These are phyloP conservation scores for Periophthalmodon schlosseri DNA, from an alignment of 2,113 vertebrate species.

Conservation along the genomic window DNA sequence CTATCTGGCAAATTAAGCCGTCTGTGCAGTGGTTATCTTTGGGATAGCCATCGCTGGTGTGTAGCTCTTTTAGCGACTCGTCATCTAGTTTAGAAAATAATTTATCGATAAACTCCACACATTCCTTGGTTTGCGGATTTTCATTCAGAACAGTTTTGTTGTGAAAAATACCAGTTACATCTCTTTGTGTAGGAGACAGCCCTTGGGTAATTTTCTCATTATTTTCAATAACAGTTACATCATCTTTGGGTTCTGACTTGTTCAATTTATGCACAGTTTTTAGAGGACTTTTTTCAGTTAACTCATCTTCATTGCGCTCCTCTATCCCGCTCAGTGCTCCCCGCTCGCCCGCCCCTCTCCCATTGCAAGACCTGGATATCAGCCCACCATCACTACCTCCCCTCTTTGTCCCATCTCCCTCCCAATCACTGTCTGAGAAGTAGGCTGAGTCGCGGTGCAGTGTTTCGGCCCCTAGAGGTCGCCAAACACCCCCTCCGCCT, in stretches of 20 bases:
- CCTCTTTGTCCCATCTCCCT: conserved; percentile 75
- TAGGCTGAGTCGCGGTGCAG: conserved; percentile 86
- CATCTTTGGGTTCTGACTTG: conserved; percentile 31
- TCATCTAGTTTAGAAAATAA: conserved; percentile 70
- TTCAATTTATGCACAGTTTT: conserved; percentile 26
- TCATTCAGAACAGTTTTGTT: conserved; percentile 39
- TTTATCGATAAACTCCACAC: conserved; percentile 66
- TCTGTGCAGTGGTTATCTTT: conserved; percentile 59
- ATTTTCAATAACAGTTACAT: conserved; percentile 21
- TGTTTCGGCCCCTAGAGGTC: conserved; percentile 76
- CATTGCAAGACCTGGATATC: conserved; percentile 60
- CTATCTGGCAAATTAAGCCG: conserved; percentile 57
- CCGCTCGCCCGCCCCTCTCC: conserved; percentile 67
- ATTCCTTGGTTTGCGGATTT: conserved; percentile 55
- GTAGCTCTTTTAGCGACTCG: conserved; percentile 59
- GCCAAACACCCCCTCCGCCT: conserved; percentile 63
- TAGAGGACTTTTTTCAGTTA: conserved; percentile 43
- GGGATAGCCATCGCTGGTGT: conserved; percentile 32
- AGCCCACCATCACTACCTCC: conserved; percentile 58
- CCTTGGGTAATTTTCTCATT: conserved; percentile 40
- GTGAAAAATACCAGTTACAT: conserved; percentile 60
- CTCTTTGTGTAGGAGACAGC: conserved; percentile 48
- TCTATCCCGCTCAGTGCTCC: conserved; percentile 77
- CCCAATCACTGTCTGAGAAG: conserved; percentile 84
- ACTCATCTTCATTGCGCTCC: conserved; percentile 75